These are phyloP conservation scores for Pachycephala philippinensis DNA, from an alignment of 2,113 vertebrate genomes.

Conservation along the genomic window DNA sequence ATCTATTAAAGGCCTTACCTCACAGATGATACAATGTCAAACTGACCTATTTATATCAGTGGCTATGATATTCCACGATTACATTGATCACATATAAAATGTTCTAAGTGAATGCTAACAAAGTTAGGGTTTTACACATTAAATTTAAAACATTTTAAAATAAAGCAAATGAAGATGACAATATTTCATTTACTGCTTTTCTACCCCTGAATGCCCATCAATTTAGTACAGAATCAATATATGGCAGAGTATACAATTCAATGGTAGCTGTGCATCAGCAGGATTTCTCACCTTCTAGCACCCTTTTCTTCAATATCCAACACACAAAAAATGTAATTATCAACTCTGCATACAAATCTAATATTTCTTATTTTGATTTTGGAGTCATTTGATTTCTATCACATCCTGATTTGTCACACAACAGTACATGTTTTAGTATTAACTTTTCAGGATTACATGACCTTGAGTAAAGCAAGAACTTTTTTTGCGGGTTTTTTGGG, in stretches of 20 bases:
- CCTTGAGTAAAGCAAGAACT: background rate
- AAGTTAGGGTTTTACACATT: background rate
- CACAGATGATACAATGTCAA: background rate
- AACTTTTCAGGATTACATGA: background rate
- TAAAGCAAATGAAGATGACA: fast-evolving
- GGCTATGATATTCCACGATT: background rate
- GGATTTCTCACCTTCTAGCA: background rate
- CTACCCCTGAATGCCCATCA: background rate
- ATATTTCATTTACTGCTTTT: background rate
- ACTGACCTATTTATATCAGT: background rate
- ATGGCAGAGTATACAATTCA: background rate
- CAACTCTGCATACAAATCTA: background rate
- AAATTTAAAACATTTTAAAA: background rate
- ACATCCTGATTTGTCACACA: background rate
- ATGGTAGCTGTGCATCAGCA: background rate
- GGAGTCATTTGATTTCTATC: background rate
- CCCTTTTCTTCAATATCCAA: background rate
- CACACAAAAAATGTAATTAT: background rate
- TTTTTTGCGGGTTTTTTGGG: too few species aligned
- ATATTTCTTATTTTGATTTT: background rate
- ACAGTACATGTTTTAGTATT: background rate
- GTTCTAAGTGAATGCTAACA: background rate
- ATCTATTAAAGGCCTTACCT: background rate
- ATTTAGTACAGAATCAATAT: background rate
- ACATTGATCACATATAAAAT: background rate